Conservation (phyloP, 2,797 vertebrate species). For the Tauraco hartlaubi region DNA sequence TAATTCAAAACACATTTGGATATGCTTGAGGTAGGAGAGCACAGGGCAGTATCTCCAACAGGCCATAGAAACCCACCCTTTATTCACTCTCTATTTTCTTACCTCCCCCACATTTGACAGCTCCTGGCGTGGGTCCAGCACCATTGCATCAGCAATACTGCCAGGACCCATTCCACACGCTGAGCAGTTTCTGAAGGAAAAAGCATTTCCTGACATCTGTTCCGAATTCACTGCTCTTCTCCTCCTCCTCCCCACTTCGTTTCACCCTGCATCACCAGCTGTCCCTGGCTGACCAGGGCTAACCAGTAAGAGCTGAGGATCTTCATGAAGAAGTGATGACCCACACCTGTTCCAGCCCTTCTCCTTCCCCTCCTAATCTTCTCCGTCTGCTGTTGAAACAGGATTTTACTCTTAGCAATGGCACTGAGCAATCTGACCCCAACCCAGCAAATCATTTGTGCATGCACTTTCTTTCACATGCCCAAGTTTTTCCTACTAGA, state of each 20-base stretch:
- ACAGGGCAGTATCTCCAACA: background rate
- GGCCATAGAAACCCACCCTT: background rate
- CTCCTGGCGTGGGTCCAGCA: background rate
- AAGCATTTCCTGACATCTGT: constrained; percentile 67
- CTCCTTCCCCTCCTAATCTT: background rate
- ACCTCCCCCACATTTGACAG: background rate
- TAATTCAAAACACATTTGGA: constrained; percentile 22
- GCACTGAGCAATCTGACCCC: background rate
- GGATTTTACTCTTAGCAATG: background rate
- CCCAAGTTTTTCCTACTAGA: background rate
- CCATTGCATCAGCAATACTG: background rate
- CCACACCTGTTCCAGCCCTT: background rate
- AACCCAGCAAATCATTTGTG: background rate
- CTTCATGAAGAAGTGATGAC: background rate
- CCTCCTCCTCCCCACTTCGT: background rate
- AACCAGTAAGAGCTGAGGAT: background rate
- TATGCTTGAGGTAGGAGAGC: background rate
- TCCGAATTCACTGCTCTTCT: constrained; percentile 22
- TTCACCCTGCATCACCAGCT: background rate
- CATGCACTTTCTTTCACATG: background rate
- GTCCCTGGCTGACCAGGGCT: background rate
- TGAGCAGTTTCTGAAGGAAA: constrained; percentile 35
- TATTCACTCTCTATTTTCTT: background rate
- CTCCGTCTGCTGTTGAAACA: background rate
- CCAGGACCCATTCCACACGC: constrained; percentile 44